Base-by-base conservation (phyloP, 1,140 invertebrate genomes). In the Brachionus manjavacas region DNA sequence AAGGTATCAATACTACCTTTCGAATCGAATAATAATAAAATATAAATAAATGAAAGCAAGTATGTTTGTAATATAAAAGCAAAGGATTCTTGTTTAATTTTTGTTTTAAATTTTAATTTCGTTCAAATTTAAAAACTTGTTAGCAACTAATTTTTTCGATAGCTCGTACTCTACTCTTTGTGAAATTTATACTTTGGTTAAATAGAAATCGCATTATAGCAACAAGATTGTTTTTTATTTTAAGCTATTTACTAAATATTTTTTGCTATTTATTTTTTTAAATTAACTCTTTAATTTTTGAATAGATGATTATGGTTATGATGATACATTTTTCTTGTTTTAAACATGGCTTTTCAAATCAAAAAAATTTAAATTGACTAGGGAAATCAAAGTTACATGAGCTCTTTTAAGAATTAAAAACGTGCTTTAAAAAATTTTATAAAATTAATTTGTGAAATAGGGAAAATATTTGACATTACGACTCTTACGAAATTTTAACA, bases 61-160 rank as follows among this genome's bases (percentile, higher is more conserved):
- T 68, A 31, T 60, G 52, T 60, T 60, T 20, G n/a, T 60, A 20
- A 68, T 31, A 68, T 31, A 68, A 68, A 39, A 68, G 25, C 66
- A 68, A 68, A 14, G 68, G 68, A 72, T 72, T 72, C 68, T 72
- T 72, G 16, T 72, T 72, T 72, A 72, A 72, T 39, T 72, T 41
- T 72, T 72, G 31, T 72, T 72, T 72, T 72, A 72, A 60, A 60
- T 39, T 41, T 39, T 39, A 72, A 72, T 41, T 20, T 39, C n/a
- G 39, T 39, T 39, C 31, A 41, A 72, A 41, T 28, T 72, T 72
- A 43, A 72, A 43, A 72, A 20, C 35, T 72, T 41, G 68, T 16
- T 72, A 72, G 68, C 68, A 72, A 72, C 68, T 72, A 72, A 68
- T 68, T 35, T 68, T 68, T 68, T 68, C 66, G 66, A 31, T 28